Conservation (phyloP, 1,140 invertebrate genomes). For the Leptinotarsa defecta region DNA sequence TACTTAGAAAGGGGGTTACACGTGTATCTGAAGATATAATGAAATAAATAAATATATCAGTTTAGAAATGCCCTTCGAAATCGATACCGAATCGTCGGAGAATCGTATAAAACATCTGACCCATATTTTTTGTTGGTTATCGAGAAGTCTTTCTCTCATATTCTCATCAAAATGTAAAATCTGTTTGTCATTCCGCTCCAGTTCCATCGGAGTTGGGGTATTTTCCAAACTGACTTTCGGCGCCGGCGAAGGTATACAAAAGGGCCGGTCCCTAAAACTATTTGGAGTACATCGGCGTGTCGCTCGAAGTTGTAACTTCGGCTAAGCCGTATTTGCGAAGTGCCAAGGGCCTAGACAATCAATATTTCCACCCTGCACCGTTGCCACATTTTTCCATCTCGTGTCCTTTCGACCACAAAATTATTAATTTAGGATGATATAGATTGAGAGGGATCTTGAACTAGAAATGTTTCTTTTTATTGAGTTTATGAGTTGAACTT, state of each 20-base stretch:
- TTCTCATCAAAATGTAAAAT: no score
- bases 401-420: conserved; percentile 6
- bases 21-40: no score
- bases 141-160: no score
- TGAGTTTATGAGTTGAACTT: no score
- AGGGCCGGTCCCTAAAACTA: conserved; percentile 13
- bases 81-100: no score
- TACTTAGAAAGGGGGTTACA: no score
- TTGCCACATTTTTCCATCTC: conserved; percentile 6
- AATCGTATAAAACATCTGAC: no score
- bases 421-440: neutral
- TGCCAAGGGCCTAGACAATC: conserved; percentile 17
- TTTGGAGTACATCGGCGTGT: conserved; percentile 13
- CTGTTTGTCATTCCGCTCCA: neutral
- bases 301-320: conserved; percentile 14
- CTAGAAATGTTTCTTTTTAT: no score
- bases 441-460: neutral
- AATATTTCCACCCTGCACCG: conserved; percentile 10
- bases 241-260: conserved; percentile 1
- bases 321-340: conserved; percentile 21
- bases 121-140: no score
- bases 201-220: neutral
- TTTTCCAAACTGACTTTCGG: neutral
- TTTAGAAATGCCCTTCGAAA: no score
- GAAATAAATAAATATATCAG: no score